Percentiles rank a stretch among this genome's conserved stretches.
Conservation (phyloP, 2,888 invertebrate species). For the Drosophila rubida region DNA sequence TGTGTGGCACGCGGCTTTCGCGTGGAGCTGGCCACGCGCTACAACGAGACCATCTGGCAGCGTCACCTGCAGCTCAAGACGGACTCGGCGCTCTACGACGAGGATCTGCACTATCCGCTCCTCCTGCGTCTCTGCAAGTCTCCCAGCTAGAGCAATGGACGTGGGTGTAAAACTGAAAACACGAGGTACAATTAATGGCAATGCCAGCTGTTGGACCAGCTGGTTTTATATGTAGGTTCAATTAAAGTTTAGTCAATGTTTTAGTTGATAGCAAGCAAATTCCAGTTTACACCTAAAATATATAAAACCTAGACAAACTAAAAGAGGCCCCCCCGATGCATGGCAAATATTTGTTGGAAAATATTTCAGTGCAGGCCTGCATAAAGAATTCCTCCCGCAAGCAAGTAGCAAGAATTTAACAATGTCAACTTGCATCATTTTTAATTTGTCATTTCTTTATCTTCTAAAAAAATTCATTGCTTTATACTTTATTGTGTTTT, state of each 20-base stretch:
- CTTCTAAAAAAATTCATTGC: no score
- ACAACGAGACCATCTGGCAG: conserved; percentile 89
- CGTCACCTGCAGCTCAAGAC: conserved; percentile 87
- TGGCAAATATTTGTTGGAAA: background rate
- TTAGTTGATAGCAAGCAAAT: conserved; percentile 78
- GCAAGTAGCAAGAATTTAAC: conserved; percentile 20
- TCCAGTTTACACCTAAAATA: conserved; percentile 75
- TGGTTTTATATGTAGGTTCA: conserved; percentile 42
- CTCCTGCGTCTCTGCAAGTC: conserved; percentile 86
- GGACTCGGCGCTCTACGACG: conserved; percentile 87
- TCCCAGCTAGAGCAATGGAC: conserved; percentile 55
- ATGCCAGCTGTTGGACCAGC: conserved; percentile 5
- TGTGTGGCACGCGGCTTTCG: conserved; percentile 87
- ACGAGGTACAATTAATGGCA: conserved; percentile 10
- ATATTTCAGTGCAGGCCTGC: conserved; percentile 15
- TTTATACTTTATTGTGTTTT: no score
- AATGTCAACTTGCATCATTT: background rate
- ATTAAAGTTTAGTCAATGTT: conserved; percentile 68
- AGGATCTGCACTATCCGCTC: conserved; percentile 90
- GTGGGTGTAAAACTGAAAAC: background rate
- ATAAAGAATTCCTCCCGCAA: conserved; percentile 60
- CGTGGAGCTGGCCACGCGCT: conserved; percentile 87
- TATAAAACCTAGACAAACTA: conserved; percentile 23
- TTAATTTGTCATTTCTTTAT: background rate
- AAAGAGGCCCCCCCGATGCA: conserved; percentile 6